A percentile compares a stretch with the other conserved stretches of the same genome.
Evolutionary conservation across 2,888 invertebrate genomes (phyloP).

Genomic region (Acanthopleura granulata): DNA sequence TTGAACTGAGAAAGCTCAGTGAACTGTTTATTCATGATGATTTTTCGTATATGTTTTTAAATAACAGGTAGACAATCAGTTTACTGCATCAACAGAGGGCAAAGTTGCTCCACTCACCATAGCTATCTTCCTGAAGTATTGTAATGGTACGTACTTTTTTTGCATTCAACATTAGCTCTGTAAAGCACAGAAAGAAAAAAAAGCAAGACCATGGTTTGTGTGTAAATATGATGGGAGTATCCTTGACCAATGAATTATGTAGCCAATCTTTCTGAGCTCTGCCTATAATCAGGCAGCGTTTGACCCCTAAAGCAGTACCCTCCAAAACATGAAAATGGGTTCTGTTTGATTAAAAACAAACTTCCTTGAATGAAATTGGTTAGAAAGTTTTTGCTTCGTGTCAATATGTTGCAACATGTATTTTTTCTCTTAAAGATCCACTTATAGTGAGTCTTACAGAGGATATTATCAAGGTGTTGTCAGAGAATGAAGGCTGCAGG

Average conservation of each 20-base stretch:
- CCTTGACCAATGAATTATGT: too few species aligned
- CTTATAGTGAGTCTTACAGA: constrained; percentile 76
- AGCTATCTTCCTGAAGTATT: constrained; percentile 79
- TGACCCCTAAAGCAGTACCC: too few species aligned
- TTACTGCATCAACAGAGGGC: constrained; percentile 76
- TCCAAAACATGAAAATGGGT: too few species aligned
- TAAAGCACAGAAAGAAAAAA: too few species aligned
- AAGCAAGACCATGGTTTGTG: too few species aligned
- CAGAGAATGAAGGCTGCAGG: constrained; percentile 75
- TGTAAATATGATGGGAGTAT: too few species aligned
- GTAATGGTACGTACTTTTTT: constrained; percentile 65
- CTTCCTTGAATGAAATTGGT: not conserved
- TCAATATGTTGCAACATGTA: not conserved
- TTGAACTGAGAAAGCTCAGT: not conserved
- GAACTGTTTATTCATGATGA: not conserved
- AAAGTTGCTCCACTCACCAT: constrained; percentile 78
- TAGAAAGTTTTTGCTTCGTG: not conserved
- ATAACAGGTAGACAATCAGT: constrained; percentile 75
- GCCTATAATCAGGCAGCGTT: too few species aligned
- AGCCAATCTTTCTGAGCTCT: too few species aligned
- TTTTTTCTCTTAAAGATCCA: constrained; percentile 72
- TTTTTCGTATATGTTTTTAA: constrained; percentile 20
- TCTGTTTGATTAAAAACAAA: too few species aligned
- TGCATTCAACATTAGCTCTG: too few species aligned
- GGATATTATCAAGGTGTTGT: constrained; percentile 77